Conservation (phyloP, 2,888 invertebrate species). For the Bruchidius siliquastri region DNA sequence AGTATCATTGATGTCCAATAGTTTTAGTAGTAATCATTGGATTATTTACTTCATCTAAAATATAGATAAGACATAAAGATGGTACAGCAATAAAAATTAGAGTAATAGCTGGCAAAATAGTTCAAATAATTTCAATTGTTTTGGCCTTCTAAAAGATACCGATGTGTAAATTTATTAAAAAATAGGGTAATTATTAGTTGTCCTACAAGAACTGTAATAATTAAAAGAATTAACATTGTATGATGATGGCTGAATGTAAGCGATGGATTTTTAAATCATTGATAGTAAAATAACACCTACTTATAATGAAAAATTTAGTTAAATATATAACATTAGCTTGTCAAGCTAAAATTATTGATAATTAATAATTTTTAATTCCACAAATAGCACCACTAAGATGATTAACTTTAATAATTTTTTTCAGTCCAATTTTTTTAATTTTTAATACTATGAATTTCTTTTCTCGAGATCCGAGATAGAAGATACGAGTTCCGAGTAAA, state of each 20-base stretch:
- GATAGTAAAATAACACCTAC: constrained; percentile 63
- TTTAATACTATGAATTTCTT: too few species aligned
- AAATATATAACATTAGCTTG: too few species aligned
- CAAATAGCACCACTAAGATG: too few species aligned
- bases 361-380: too few species aligned
- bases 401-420: too few species aligned
- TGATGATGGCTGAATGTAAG: too few species aligned
- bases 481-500: too few species aligned
- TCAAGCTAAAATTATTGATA: too few species aligned
- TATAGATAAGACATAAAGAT: constrained; percentile 56
- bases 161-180: constrained; percentile 56
- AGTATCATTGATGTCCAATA: constrained; percentile 55
- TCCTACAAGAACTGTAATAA: constrained; percentile 58
- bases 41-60: constrained; percentile 59
- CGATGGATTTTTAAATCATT: too few species aligned
- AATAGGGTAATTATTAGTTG: constrained; percentile 55
- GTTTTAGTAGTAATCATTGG: constrained; percentile 57
- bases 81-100: constrained; percentile 61
- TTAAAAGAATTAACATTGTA: constrained; percentile 56
- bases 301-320: too few species aligned
- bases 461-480: too few species aligned
- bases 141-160: constrained; percentile 56
- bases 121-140: constrained; percentile 63
- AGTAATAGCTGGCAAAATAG: constrained; percentile 56
- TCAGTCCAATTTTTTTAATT: too few species aligned